Evolutionary conservation across 2,888 invertebrate species (phyloP), one percentile per base, ranked within the genome.

Genomic region (Pandemis corylana): DNA sequence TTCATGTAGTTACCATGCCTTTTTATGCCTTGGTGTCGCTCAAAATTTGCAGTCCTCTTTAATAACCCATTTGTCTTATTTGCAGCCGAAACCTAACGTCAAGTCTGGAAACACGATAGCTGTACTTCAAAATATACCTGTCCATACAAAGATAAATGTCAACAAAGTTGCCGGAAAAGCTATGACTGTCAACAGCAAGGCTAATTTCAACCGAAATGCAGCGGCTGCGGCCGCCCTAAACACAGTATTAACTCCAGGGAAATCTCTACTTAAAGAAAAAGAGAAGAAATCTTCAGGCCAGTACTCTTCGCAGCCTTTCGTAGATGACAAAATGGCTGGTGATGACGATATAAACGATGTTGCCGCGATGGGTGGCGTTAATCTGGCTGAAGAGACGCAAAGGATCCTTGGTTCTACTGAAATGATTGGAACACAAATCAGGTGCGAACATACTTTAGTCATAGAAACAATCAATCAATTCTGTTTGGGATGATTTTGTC

Each of bases 311-410:
- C 93, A 85, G 73, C 87, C 89, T 13, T 93, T 86, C 76, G 88
- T 82, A 0, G 92, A 95, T 86, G 95, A 94, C 88, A 95, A 93
- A 87, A 95, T 93, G 93, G 95, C 95, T 77, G 98, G 98, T 62
- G 98, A 99, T 85, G 99, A 99, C 88, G 99, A 99, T 89, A 99
- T 99, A 84, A 99, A 99, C 87, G 99, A 99, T 94, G 99, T 99
- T 13, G 99, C 99, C 46, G 99, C 99, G 10, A 99, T 99, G 99
- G 99, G 99, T 78, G 99, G 99, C 68, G 99, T 99, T 72, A 99
- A 99, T 94, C 95, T 99, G 83, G 97, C 98, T 0, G 99, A 99
- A 92, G 99, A 99, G 92, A 97, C 98, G 53, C 98, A 98, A 89
- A 96, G 98, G 89, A 99, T 99, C 85, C 95, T 99, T 76, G 98